Percentiles rank a stretch among this genome's conserved stretches.
phyloP scores from a whole-genome alignment of 2,113 vertebrate genomes.

The Eidolon helvum region DNA sequence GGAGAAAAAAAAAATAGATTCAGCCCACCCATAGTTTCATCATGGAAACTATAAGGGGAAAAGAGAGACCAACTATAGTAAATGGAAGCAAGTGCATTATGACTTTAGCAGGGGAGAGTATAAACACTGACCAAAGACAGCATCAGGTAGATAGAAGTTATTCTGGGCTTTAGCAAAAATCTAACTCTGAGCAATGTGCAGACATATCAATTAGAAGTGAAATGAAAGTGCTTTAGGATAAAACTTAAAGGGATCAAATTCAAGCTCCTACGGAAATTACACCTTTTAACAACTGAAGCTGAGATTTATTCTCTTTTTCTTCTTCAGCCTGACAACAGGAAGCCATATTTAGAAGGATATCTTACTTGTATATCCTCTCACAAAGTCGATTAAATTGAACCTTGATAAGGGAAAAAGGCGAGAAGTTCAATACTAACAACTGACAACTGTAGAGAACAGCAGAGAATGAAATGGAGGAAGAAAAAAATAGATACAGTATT shows the following conservation, averaged over 20 bases:
- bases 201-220: constrained; percentile 37
- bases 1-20: neutral
- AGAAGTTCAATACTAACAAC: neutral
- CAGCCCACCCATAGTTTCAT: neutral
- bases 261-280: constrained; percentile 2
- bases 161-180: neutral
- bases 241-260: constrained; percentile 31
- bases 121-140: neutral
- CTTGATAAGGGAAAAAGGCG: neutral
- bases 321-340: neutral
- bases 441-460: neutral
- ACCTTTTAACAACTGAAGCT: constrained; percentile 36
- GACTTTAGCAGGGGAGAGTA: neutral
- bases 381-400: constrained; percentile 13
- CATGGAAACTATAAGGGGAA: neutral
- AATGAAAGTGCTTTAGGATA: constrained; percentile 34
- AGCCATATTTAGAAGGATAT: constrained; percentile 28
- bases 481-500: neutral
- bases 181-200: neutral
- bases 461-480: neutral
- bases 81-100: neutral
- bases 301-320: neutral
- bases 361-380: constrained; percentile 34
- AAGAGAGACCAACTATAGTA: neutral
- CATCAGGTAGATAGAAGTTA: neutral